phyloP scores from a whole-genome alignment of 2,888 invertebrate genomes.

The Ichneumoninae sp. region DNA sequence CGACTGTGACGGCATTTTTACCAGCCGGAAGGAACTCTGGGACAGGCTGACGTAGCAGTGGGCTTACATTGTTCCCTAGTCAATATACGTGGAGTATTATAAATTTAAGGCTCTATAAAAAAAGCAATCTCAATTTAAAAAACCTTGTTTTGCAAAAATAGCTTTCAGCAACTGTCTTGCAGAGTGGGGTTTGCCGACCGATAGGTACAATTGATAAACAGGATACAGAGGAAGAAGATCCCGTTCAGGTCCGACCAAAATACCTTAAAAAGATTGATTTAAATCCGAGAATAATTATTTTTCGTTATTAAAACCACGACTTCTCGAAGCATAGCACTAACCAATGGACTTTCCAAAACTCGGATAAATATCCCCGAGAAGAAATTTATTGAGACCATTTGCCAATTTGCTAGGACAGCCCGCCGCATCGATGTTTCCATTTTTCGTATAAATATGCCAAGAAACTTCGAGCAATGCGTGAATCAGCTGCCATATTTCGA shows the following conservation, averaged over 20 bases:
- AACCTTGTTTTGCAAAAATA: constrained; percentile 71
- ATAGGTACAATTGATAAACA: constrained; percentile 84
- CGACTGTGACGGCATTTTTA: constrained; percentile 74
- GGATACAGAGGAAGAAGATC: constrained; percentile 84
- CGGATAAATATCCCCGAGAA: constrained; percentile 85
- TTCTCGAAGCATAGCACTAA: constrained; percentile 69
- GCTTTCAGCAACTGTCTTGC: constrained; percentile 83
- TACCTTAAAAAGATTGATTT: constrained; percentile 48
- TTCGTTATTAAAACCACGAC: neutral
- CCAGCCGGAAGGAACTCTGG: constrained; percentile 68
- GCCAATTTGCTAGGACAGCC: constrained; percentile 85
- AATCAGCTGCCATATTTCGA: constrained; percentile 88
- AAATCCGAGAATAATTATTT: neutral
- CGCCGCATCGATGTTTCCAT: constrained; percentile 80
- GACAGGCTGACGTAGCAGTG: constrained; percentile 26
- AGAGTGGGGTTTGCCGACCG: constrained; percentile 85
- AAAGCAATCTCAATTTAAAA: neutral
- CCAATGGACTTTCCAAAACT: constrained; percentile 84
- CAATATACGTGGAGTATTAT: neutral
- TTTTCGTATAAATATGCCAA: constrained; percentile 85
- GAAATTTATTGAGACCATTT: constrained; percentile 86
- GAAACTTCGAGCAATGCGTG: constrained; percentile 86
- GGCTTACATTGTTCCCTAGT: constrained; percentile 18
- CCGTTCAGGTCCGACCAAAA: constrained; percentile 65
- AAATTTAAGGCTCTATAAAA: neutral